Percentiles rank a stretch among this genome's conserved stretches.
Evolutionary conservation across 2,888 invertebrate species (phyloP).

Genomic region (Noctua fimbriata): DNA sequence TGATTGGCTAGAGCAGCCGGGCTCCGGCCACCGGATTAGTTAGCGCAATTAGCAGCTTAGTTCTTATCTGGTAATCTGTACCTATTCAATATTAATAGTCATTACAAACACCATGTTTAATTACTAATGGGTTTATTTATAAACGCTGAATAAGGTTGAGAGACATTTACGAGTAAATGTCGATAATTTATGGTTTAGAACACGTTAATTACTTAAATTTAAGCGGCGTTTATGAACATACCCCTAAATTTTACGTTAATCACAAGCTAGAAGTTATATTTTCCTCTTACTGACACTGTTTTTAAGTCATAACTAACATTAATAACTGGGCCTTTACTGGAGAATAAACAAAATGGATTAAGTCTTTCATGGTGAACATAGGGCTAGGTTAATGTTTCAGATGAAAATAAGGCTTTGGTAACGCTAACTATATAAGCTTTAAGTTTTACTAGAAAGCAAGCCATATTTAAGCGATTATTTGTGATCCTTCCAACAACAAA

Average conservation of each 20-base stretch:
- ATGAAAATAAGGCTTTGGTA: neutral
- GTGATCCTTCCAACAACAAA: neutral
- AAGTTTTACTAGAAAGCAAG: neutral
- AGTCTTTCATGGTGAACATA: neutral
- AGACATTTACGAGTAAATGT: neutral
- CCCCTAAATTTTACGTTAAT: neutral
- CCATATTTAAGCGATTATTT: neutral
- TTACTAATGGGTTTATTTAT: neutral
- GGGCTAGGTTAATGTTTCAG: neutral
- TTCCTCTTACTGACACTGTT: neutral
- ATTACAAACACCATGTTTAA: slow-evolving; percentile 39
- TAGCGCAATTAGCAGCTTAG: slow-evolving; percentile 58
- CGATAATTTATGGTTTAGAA: neutral
- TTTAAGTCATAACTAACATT: neutral
- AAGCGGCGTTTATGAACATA: neutral
- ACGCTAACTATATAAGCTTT: neutral
- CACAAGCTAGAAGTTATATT: neutral
- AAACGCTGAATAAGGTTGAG: neutral
- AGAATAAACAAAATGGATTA: neutral
- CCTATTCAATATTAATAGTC: slow-evolving; percentile 54
- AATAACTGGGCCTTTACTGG: neutral
- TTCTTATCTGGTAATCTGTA: slow-evolving; percentile 53
- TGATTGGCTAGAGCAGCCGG: slow-evolving; percentile 36
- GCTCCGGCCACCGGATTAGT: slow-evolving; percentile 55
- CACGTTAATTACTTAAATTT: neutral